Conservation (phyloP, 2,888 invertebrate species). For the Lithophane ornitopus region DNA sequence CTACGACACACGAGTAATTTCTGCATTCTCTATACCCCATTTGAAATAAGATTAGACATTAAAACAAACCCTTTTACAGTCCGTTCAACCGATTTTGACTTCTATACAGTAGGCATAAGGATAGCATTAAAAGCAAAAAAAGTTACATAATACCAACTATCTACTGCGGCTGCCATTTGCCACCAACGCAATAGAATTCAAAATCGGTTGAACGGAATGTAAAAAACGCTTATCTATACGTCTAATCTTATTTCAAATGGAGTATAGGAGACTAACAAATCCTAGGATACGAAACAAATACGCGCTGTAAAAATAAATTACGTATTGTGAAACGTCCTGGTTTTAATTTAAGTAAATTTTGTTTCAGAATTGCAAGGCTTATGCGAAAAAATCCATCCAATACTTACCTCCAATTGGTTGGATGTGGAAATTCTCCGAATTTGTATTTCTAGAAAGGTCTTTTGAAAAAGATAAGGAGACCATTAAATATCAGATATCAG, state of each 20-base stretch:
- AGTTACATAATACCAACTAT: too few relatives aligned
- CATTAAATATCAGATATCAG: slow-evolving; percentile 94
- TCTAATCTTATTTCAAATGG: too few relatives aligned
- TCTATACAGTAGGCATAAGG: too few relatives aligned
- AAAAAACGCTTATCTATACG: too few relatives aligned
- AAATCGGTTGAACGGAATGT: too few relatives aligned
- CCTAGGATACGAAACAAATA: not conserved
- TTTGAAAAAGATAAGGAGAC: slow-evolving; percentile 97
- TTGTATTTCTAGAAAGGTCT: slow-evolving; percentile 97
- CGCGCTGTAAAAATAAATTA: not conserved
- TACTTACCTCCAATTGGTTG: slow-evolving; percentile 98
- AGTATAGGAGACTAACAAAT: not conserved
- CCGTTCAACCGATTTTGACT: too few relatives aligned
- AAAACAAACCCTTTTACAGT: too few relatives aligned
- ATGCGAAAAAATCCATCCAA: slow-evolving; percentile 97
- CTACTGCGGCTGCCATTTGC: too few relatives aligned
- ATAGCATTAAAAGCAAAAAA: too few relatives aligned
- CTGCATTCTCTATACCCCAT: slow-evolving; percentile 41
- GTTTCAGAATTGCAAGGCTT: slow-evolving; percentile 97
- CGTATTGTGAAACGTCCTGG: slow-evolving; percentile 17
- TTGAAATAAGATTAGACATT: too few relatives aligned
- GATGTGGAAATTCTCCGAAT: slow-evolving; percentile 99
- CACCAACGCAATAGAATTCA: too few relatives aligned
- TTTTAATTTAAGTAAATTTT: slow-evolving; percentile 34
- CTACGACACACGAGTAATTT: not conserved